Conservation (phyloP, 2,888 invertebrate genomes). For the Notodonta dromedarius region DNA sequence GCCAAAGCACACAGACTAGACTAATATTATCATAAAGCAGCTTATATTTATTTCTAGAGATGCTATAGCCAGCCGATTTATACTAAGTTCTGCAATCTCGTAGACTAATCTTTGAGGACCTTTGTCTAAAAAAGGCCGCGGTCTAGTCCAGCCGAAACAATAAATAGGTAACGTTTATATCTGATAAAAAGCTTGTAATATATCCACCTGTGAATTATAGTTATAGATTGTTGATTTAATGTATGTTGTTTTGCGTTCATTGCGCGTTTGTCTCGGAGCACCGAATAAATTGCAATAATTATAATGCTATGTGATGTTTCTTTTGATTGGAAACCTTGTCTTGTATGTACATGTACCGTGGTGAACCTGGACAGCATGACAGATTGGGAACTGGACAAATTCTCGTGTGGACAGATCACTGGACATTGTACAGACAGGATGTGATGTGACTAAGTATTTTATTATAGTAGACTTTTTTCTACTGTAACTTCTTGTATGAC, state of each 20-base stretch:
- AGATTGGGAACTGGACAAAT: too few relatives aligned
- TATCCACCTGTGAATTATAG: slow-evolving; percentile 2
- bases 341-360: too few relatives aligned
- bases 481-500: too few relatives aligned
- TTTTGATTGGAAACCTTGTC: neutral
- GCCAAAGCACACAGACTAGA: slow-evolving; percentile 15
- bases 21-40: slow-evolving; percentile 12
- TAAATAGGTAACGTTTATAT: too few relatives aligned
- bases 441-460: too few relatives aligned
- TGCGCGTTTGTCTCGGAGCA: slow-evolving; percentile 16
- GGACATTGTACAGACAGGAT: too few relatives aligned
- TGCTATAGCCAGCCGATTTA: neutral
- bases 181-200: too few relatives aligned
- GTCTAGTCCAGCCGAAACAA: too few relatives aligned
- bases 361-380: too few relatives aligned
- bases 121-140: too few relatives aligned
- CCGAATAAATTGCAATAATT: slow-evolving; percentile 30
- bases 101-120: neutral
- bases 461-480: too few relatives aligned
- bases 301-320: slow-evolving; percentile 21
- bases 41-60: slow-evolving; percentile 14
- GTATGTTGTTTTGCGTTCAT: slow-evolving; percentile 18
- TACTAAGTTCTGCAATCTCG: neutral
- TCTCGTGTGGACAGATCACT: too few relatives aligned
- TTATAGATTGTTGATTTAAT: slow-evolving; percentile 20